A percentile compares a stretch with the other conserved stretches of the same genome.
Conservation (phyloP, 1,140 invertebrate genomes). For the Bombus impatiens region DNA sequence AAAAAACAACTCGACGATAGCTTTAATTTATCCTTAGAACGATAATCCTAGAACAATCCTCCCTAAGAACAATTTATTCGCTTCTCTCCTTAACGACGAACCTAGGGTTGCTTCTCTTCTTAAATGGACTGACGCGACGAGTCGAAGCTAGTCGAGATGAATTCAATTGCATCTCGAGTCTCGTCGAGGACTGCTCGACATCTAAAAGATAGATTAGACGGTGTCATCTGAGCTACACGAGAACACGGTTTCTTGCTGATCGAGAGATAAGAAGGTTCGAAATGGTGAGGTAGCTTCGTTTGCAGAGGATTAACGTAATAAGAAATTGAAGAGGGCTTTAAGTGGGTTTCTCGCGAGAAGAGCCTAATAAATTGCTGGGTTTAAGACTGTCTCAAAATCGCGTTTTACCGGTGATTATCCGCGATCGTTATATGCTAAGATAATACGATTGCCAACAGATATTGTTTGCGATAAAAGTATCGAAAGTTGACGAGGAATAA, state of each 20-base stretch:
- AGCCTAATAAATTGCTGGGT: neutral
- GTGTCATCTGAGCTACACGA: neutral
- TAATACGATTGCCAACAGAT: neutral
- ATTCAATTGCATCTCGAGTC: slow-evolving; percentile 8
- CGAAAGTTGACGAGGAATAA: no score
- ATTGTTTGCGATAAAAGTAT: no score
- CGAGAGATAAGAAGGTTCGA: neutral
- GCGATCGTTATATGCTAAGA: neutral
- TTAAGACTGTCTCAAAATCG: neutral
- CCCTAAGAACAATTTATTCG: no score
- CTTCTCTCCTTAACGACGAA: no score
- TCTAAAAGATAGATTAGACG: slow-evolving; percentile 16
- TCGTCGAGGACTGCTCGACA: neutral
- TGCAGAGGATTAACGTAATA: slow-evolving; percentile 24
- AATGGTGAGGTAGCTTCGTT: neutral
- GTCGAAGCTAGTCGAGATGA: no score
- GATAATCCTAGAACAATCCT: no score
- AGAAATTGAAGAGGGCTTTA: slow-evolving; percentile 5
- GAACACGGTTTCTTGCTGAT: slow-evolving; percentile 22
- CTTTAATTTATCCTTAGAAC: no score
- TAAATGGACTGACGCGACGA: no score
- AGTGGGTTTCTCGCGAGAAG: neutral
- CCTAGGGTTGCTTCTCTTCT: no score
- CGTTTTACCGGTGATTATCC: neutral
- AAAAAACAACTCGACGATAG: no score